Evolutionary conservation across 2,113 vertebrate species (phyloP), one percentile per base, ranked within the genome.

Genomic region (Passer domesticus): DNA sequence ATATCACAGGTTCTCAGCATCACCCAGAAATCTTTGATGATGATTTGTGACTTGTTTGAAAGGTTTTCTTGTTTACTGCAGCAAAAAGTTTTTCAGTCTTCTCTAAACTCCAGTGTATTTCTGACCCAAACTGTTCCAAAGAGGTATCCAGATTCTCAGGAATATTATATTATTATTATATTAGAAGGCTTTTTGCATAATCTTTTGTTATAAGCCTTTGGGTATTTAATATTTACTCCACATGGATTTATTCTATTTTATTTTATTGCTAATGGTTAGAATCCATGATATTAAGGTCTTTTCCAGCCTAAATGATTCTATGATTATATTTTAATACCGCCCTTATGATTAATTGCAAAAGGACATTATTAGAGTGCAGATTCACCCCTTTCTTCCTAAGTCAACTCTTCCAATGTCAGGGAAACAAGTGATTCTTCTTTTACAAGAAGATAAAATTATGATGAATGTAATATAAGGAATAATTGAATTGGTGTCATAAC

Each of bases 401-500:
- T 75, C 56, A 75, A 49, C n/a, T 88, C 37, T 58, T 44, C 90
- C 30, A 73, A 22, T 67, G 41, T 66, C 52, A 87, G 41, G 41
- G 84, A 89, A 92, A 89, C n/a, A 87, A 86, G 49, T 72, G 55
- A 43, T 56, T 64, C 87, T 58, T 69, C 49, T 80, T 95, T 87
- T 77, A 80, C 19, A 83, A 67, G 87, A 69, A 69, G 70, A 86
- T 93, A 84, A 94, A 94, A 90, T 74, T 73, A 83, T 67, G 67
- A 88, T 77, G 43, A 47, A 85, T 92, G 30, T 83, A 91, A 87
- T 90, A 58, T 55, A 80, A 79, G 37, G n/a, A 86, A 86, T 94
- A 95, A 90, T 77, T 74, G 24, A 85, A 88, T 91, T 90, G 88
- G 47, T 87, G 55, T 43, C 72, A 84, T 93, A 87, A 95, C 23